Conservation (phyloP, 2,888 invertebrate genomes). For the Auanema sp. region DNA sequence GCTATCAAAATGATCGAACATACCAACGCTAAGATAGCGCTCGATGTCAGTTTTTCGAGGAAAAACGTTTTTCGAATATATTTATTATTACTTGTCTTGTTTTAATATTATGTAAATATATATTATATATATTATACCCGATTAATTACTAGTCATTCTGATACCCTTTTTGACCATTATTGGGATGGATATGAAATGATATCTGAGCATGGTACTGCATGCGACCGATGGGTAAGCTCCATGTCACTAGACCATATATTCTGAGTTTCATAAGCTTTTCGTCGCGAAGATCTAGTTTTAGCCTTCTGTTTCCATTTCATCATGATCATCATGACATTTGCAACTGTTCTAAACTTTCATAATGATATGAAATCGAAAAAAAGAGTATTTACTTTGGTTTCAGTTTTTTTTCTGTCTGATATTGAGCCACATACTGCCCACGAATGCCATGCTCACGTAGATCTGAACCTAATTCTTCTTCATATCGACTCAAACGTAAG, state of each 20-base stretch:
- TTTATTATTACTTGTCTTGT: no score
- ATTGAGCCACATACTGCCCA: constrained; percentile 48
- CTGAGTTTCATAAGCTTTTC: constrained; percentile 4
- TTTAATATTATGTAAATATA: no score
- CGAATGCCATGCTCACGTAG: constrained; percentile 50
- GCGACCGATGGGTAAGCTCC: background rate
- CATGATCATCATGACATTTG: constrained; percentile 20
- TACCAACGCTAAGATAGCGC: no score
- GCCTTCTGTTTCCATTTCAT: constrained; percentile 18
- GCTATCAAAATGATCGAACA: no score
- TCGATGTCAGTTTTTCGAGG: no score
- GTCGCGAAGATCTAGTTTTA: constrained; percentile 7
- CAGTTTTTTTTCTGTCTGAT: constrained; percentile 49
- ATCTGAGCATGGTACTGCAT: no score
- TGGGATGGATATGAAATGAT: no score
- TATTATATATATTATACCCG: no score
- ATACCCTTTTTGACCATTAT: no score
- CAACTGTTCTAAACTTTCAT: constrained; percentile 1
- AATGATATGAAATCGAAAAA: background rate
- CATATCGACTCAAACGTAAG: constrained; percentile 46
- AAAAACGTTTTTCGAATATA: no score
- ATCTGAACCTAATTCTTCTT: constrained; percentile 54
- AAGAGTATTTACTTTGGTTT: constrained; percentile 35
- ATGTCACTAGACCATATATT: background rate
- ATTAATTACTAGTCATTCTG: no score